Evolutionary conservation across 2,797 vertebrate species (phyloP).

Genomic region (Atherinosoma microstoma): DNA sequence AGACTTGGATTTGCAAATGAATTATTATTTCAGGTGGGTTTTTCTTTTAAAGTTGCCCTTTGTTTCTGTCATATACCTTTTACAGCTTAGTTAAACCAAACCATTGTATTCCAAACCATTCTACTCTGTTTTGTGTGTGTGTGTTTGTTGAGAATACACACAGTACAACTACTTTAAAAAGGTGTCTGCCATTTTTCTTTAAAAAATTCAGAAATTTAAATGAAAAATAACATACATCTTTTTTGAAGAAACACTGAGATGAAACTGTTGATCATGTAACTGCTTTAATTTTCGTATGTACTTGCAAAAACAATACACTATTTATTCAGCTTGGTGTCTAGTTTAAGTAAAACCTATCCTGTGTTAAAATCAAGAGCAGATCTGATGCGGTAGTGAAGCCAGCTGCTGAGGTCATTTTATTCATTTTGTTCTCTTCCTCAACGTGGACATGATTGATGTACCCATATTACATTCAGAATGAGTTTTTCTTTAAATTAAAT

Average conservation of each 20-base stretch:
- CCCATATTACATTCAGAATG: background rate
- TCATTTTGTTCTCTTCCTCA: constrained; percentile 2
- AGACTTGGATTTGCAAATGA: no score
- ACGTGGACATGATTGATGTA: constrained; percentile 3
- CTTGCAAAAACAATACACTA: background rate
- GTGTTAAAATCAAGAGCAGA: constrained; percentile 8
- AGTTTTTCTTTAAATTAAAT: constrained; percentile 2
- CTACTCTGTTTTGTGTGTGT: no score
- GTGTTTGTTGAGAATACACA: no score
- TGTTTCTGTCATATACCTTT: no score
- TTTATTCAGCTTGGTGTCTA: constrained; percentile 2
- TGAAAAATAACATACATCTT: background rate
- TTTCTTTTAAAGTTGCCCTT: no score
- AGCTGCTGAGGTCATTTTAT: constrained; percentile 15
- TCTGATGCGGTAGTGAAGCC: constrained; percentile 23
- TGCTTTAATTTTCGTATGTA: constrained; percentile 19
- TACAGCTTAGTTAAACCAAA: background rate
- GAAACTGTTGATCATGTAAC: constrained; percentile 19
- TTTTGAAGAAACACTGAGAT: background rate
- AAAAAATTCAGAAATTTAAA: no score
- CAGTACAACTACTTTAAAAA: no score
- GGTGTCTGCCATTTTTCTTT: no score
- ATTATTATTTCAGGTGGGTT: no score
- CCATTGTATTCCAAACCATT: no score
- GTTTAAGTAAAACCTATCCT: background rate